A percentile compares a stretch with the other conserved stretches of the same genome.
phyloP scores from a whole-genome alignment of 2,888 invertebrate genomes.

The Phania funesta region DNA sequence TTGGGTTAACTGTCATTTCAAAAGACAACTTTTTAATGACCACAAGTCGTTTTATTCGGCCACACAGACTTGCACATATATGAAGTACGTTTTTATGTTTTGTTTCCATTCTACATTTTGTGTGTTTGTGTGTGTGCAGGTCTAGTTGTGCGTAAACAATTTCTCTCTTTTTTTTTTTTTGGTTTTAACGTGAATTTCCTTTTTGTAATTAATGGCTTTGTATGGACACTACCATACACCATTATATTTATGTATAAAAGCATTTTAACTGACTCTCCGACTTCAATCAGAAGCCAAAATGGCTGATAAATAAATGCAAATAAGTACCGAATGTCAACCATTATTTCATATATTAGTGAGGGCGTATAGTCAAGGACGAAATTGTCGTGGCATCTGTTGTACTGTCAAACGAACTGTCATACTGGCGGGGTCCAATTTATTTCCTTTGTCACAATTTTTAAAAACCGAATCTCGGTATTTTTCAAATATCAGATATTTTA shows the following conservation, averaged over 20 bases:
- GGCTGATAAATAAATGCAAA: neutral
- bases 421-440: too few relatives aligned
- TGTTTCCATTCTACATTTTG: neutral
- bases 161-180: too few relatives aligned
- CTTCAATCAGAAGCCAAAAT: neutral
- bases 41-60: constrained; percentile 33
- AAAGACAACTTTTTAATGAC: constrained; percentile 52
- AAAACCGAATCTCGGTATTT: too few relatives aligned
- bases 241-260: too few relatives aligned
- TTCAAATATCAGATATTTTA: too few relatives aligned
- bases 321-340: neutral
- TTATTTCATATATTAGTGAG: neutral
- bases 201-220: too few relatives aligned
- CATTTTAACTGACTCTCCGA: neutral
- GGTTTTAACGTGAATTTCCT: too few relatives aligned
- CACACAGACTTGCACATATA: neutral
- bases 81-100: neutral
- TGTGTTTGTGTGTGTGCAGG: neutral
- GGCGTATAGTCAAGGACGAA: neutral
- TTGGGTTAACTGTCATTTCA: constrained; percentile 40
- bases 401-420: too few relatives aligned
- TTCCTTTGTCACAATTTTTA: too few relatives aligned
- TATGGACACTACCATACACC: too few relatives aligned
- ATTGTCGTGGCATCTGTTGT: too few relatives aligned
- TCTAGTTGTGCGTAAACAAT: too few relatives aligned